Conservation (phyloP, 2,888 invertebrate genomes). For the Ichneumoninae sp. region DNA sequence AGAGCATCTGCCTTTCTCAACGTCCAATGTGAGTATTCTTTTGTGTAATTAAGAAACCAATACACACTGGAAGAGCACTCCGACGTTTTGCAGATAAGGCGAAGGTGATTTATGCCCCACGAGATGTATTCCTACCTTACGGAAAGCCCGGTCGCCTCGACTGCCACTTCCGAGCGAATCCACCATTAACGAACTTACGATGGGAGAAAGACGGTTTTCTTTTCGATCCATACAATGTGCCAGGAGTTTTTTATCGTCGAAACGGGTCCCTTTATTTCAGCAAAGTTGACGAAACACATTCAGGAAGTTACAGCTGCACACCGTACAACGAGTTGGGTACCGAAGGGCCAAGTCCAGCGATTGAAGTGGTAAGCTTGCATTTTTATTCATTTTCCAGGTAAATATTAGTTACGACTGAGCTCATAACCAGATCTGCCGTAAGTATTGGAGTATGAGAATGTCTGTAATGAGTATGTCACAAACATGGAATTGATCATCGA, state of each 20-base stretch:
- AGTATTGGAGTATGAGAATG: too few species aligned
- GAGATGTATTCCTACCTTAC: conserved; percentile 93
- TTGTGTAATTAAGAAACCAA: background rate
- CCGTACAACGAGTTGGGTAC: conserved; percentile 96
- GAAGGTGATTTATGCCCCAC: conserved; percentile 94
- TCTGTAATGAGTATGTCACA: background rate
- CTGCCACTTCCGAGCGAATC: conserved; percentile 97
- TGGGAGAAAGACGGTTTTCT: conserved; percentile 98
- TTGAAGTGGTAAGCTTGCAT: conserved; percentile 87
- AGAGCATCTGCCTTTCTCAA: conserved; percentile 94
- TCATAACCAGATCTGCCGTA: background rate
- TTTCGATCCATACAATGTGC: conserved; percentile 95
- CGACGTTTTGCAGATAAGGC: conserved; percentile 91
- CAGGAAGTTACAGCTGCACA: conserved; percentile 95
- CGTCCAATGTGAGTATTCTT: conserved; percentile 92
- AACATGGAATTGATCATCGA: background rate
- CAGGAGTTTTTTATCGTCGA: conserved; percentile 92
- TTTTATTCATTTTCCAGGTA: background rate
- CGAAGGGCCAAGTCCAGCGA: conserved; percentile 92
- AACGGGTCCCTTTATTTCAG: conserved; percentile 94
- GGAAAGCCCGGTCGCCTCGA: conserved; percentile 93
- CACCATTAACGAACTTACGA: conserved; percentile 93
- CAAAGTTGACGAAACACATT: conserved; percentile 93
- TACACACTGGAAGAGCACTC: conserved; percentile 21
- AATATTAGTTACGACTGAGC: background rate